A percentile compares a stretch with the other conserved stretches of the same genome.
Evolutionary conservation across 2,113 vertebrate genomes (phyloP).

Genomic region (Scytalopus superciliaris): DNA sequence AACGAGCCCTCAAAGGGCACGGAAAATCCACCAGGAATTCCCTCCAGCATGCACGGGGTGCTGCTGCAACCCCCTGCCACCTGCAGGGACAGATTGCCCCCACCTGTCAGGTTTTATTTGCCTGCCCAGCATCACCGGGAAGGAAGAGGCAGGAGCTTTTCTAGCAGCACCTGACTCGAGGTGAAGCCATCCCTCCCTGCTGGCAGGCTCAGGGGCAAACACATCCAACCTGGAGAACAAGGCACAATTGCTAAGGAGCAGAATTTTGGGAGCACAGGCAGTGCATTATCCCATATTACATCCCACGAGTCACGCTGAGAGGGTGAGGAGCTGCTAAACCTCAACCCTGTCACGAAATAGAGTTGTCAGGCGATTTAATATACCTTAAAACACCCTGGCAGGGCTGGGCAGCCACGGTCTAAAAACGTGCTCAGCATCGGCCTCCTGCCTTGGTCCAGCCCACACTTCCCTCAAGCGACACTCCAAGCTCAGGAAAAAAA

Average conservation of each 20-base stretch:
- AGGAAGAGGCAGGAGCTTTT: neutral
- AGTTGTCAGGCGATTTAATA: neutral
- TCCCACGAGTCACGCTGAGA: constrained; percentile 1
- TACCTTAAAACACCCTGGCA: neutral
- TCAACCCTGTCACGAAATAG: neutral
- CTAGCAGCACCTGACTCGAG: neutral
- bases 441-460: no score
- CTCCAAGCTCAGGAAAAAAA: neutral
- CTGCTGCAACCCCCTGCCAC: neutral
- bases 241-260: neutral
- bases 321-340: neutral
- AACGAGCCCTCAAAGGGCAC: neutral
- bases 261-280: neutral
- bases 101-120: neutral
- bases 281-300: neutral
- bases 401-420: neutral
- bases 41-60: neutral
- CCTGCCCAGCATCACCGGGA: neutral
- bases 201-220: neutral
- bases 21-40: neutral
- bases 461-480: neutral
- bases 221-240: neutral
- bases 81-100: neutral
- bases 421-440: neutral
- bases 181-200: neutral